A percentile compares a stretch with the other conserved stretches of the same genome.
Conservation (phyloP, 2,113 vertebrate species). For the Lophochroa leadbeateri region DNA sequence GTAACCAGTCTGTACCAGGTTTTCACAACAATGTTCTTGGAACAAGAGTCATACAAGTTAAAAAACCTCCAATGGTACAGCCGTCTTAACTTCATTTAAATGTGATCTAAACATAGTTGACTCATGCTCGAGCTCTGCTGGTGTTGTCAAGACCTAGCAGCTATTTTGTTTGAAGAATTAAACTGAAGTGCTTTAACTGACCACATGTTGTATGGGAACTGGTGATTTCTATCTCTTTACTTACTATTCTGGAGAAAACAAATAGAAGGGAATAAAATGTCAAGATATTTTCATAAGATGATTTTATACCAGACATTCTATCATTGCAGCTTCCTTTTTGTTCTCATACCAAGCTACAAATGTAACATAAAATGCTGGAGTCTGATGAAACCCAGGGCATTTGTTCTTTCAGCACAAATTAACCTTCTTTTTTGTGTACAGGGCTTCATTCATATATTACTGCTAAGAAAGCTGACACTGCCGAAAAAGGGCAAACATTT, state of each 20-base stretch:
- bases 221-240: background rate
- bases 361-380: background rate
- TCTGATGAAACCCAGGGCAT: background rate
- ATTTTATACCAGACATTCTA: background rate
- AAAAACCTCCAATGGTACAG: background rate
- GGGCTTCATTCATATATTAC: background rate
- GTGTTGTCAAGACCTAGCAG: background rate
- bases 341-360: background rate
- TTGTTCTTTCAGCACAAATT: background rate
- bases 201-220: background rate
- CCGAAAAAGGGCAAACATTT: background rate
- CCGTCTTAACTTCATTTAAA: background rate
- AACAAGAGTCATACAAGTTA: background rate
- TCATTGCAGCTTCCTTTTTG: background rate
- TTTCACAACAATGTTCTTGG: background rate
- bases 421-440: background rate
- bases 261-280: background rate
- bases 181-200: background rate
- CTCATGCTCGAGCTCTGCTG: background rate
- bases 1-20: background rate
- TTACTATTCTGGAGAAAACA: background rate
- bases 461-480: background rate
- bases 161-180: background rate
- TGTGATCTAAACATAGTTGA: background rate
- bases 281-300: background rate